Evolutionary conservation across 2,888 invertebrate genomes (phyloP).

Genomic region (Drosophila lacicola): DNA sequence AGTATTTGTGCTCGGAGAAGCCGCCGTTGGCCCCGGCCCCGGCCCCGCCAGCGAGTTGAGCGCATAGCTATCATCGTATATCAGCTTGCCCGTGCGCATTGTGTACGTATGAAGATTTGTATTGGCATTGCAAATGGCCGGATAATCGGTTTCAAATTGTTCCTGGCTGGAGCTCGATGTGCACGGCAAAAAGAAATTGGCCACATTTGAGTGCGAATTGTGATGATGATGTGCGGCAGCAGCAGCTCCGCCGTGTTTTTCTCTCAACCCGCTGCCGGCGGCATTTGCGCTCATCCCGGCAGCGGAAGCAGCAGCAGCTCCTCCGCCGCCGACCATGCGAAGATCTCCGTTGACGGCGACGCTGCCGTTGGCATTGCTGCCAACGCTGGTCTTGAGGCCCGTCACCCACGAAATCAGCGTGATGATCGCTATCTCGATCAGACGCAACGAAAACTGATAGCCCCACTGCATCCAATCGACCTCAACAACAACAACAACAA

Average conservation of each 20-base stretch:
- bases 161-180: conserved; percentile 93
- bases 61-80: conserved; percentile 89
- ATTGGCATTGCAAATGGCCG: conserved; percentile 94
- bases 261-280: conserved; percentile 85
- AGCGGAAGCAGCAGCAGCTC: too few species aligned
- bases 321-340: conserved; percentile 50
- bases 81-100: conserved; percentile 90
- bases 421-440: conserved; percentile 95
- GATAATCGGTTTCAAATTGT: conserved; percentile 93
- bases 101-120: conserved; percentile 94
- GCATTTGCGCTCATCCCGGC: conserved; percentile 6
- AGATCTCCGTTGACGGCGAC: conserved; percentile 54
- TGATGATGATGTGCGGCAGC: conserved; percentile 27
- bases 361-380: conserved; percentile 80
- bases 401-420: conserved; percentile 94
- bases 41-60: conserved; percentile 85
- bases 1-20: conserved; percentile 40
- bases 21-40: conserved; percentile 61
- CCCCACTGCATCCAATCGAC: conserved; percentile 96
- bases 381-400: conserved; percentile 87
- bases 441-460: conserved; percentile 93
- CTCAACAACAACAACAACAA: conserved; percentile 85
- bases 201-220: conserved; percentile 86
- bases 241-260: conserved; percentile 86
- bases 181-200: conserved; percentile 92